These are phyloP conservation scores for Cheilosia variabilis DNA, from an alignment of 2,888 invertebrate genomes.

Conservation along the genomic window DNA sequence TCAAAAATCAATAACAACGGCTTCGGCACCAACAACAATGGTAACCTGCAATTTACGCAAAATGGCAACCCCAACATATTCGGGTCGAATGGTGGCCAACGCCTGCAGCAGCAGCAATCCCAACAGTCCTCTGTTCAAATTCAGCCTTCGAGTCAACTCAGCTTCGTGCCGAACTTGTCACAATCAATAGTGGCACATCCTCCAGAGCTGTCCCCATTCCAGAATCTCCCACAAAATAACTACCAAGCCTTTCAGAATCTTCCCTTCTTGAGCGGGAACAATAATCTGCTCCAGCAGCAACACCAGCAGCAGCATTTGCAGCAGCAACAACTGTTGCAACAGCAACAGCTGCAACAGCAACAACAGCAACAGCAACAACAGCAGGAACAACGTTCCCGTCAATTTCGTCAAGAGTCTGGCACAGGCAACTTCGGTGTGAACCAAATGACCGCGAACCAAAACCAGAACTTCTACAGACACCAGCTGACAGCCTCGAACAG, in stretches of 20 bases:
- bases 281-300: slow-evolving; percentile 78
- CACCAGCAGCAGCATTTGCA: slow-evolving; percentile 76
- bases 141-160: slow-evolving; percentile 81
- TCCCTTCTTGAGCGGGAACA: slow-evolving; percentile 65
- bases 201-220: slow-evolving; percentile 79
- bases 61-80: slow-evolving; percentile 65
- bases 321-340: slow-evolving; percentile 76
- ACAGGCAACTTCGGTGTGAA: slow-evolving; percentile 88
- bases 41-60: slow-evolving; percentile 78
- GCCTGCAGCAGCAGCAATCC: slow-evolving; percentile 44
- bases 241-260: slow-evolving; percentile 79
- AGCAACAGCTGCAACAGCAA: slow-evolving; percentile 79
- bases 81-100: slow-evolving; percentile 56
- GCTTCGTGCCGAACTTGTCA: slow-evolving; percentile 78
- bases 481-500: slow-evolving; percentile 80
- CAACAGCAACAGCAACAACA: slow-evolving; percentile 77
- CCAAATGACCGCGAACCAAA: slow-evolving; percentile 80
- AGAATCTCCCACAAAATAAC: slow-evolving; percentile 79
- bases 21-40: slow-evolving; percentile 25
- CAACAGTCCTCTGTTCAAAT: slow-evolving; percentile 78
- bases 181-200: slow-evolving; percentile 75
- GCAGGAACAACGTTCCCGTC: slow-evolving; percentile 82
- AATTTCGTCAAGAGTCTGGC: slow-evolving; percentile 85
- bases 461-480: slow-evolving; percentile 82
- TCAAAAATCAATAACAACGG: slow-evolving; percentile 48